phyloP scores from a whole-genome alignment of 2,113 vertebrate species.

The Neolamprologus kungweensis region DNA sequence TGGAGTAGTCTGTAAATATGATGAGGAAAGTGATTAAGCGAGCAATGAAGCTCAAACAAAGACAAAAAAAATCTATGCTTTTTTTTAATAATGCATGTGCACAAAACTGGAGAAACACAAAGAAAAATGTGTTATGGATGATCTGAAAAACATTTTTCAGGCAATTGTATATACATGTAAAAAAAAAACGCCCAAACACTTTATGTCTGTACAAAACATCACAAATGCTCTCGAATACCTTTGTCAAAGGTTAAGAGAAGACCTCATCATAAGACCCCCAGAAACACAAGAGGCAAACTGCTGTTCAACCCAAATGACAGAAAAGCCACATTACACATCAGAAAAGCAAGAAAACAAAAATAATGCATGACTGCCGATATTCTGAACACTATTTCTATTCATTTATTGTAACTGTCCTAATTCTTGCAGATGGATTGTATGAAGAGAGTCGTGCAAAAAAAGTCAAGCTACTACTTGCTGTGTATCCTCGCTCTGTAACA shows the following conservation, averaged over 20 bases:
- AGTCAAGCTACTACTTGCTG: background rate
- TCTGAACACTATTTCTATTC: background rate
- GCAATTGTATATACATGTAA: background rate
- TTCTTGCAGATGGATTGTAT: background rate
- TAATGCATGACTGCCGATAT: background rate
- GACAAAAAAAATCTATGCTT: background rate
- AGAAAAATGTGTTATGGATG: background rate
- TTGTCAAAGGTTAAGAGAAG: background rate
- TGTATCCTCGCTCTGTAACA: background rate
- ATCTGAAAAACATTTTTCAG: background rate
- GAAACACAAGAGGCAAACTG: background rate
- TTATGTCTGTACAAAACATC: background rate
- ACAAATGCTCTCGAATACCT: background rate
- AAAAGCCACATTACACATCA: background rate
- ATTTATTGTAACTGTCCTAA: background rate
- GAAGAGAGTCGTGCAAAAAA: background rate
- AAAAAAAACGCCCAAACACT: accelerated
- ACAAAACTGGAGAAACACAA: background rate
- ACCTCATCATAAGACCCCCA: background rate
- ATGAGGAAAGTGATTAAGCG: background rate
- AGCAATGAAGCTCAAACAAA: background rate
- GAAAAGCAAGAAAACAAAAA: background rate
- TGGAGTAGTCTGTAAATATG: background rate
- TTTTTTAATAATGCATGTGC: background rate
- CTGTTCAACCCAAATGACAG: background rate